Conservation (phyloP, 2,113 vertebrate species). For the Larimichthys crocea region DNA sequence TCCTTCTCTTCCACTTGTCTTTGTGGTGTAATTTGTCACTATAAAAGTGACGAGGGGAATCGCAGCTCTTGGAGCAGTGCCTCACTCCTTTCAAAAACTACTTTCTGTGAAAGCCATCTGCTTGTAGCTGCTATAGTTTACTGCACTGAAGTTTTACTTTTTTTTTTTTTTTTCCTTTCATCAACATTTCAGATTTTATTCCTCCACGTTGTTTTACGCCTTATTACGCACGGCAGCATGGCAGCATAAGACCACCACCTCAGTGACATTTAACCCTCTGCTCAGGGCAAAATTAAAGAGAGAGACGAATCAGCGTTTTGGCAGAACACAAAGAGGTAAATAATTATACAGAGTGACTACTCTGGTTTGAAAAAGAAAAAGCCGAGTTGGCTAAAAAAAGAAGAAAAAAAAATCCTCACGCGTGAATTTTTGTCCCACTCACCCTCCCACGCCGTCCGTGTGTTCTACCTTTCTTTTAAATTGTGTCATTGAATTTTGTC, state of each 20-base stretch:
- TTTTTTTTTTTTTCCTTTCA: constrained; percentile 43
- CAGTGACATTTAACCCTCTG: constrained; percentile 73
- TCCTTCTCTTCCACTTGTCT: constrained; percentile 79
- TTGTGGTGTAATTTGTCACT: constrained; percentile 81
- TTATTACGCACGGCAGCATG: constrained; percentile 16
- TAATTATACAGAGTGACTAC: constrained; percentile 89
- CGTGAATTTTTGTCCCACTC: constrained; percentile 89
- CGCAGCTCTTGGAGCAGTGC: constrained; percentile 74
- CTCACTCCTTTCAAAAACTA: constrained; percentile 69
- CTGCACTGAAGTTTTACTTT: constrained; percentile 27
- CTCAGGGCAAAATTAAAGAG: constrained; percentile 64
- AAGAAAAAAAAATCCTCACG: constrained; percentile 86
- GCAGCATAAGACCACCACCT: constrained; percentile 19
- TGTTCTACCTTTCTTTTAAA: constrained; percentile 83
- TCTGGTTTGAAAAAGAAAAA: constrained; percentile 81
- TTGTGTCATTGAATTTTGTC: constrained; percentile 73
- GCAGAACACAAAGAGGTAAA: constrained; percentile 91
- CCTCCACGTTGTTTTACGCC: not conserved
- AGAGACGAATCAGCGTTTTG: constrained; percentile 90
- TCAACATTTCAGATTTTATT: constrained; percentile 22
- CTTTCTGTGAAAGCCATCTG: constrained; percentile 72
- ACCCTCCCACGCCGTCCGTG: constrained; percentile 90
- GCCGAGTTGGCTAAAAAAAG: constrained; percentile 85
- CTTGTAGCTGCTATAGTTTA: constrained; percentile 39
- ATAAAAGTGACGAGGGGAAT: constrained; percentile 78